A percentile compares a stretch with the other conserved stretches of the same genome.
These are phyloP conservation scores for Onchidella celtica DNA, from an alignment of 2,888 invertebrate species.

Conservation along the genomic window DNA sequence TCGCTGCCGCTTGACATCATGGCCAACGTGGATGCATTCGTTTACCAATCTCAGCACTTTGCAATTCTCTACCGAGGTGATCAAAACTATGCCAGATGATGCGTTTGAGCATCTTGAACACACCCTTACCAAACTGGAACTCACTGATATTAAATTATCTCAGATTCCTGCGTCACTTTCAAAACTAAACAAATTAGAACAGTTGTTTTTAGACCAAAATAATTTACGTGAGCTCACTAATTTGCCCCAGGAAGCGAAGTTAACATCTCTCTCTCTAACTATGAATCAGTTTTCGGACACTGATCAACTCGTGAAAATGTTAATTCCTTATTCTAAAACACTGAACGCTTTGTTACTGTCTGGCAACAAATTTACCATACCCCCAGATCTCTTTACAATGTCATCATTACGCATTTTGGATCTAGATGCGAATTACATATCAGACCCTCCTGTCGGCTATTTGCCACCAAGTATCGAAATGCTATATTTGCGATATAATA, in stretches of 20 bases:
- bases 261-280: background rate
- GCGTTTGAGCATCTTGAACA: background rate
- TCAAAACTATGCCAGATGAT: background rate
- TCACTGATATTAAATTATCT: background rate
- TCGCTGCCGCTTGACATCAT: background rate
- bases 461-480: background rate
- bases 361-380: background rate
- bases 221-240: background rate
- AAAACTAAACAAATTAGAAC: background rate
- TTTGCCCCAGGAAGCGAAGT: background rate
- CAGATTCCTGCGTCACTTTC: background rate
- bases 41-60: background rate
- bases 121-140: background rate
- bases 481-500: background rate
- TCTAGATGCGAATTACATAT: background rate
- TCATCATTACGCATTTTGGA: background rate
- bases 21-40: constrained; percentile 19
- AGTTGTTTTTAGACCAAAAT: background rate
- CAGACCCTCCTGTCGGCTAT: background rate
- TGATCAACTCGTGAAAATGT: background rate
- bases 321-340: background rate
- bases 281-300: background rate
- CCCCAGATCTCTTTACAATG: background rate
- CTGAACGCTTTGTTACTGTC: background rate
- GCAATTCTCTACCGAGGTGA: background rate